phyloP scores from a whole-genome alignment of 2,113 vertebrate species.

The Hippopotamus amphibius region DNA sequence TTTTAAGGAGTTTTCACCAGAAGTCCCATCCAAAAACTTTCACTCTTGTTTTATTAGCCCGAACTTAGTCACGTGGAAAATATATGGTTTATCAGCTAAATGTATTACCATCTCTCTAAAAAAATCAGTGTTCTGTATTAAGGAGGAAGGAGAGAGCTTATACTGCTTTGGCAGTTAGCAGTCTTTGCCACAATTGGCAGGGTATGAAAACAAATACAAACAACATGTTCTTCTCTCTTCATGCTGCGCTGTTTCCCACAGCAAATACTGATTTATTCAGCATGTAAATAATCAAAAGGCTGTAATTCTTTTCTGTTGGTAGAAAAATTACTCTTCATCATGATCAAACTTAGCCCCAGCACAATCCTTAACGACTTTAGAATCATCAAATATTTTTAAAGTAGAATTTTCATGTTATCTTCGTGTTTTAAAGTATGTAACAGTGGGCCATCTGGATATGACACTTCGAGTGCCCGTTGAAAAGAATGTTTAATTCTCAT shows the following conservation, averaged over 20 bases:
- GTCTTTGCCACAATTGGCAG: not conserved
- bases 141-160: not conserved
- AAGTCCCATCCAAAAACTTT: not conserved
- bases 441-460: not conserved
- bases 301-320: not conserved
- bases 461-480: not conserved
- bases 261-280: not conserved
- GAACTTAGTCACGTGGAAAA: not conserved
- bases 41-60: not conserved
- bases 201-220: not conserved
- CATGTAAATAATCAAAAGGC: not conserved
- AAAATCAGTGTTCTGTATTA: not conserved
- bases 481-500: slow-evolving; percentile 2
- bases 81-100: not conserved
- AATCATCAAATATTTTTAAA: not conserved
- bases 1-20: not conserved
- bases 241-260: not conserved
- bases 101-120: not conserved
- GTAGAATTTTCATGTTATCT: not conserved
- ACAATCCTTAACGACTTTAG: not conserved
- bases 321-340: slow-evolving; percentile 4
- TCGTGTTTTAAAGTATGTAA: not conserved
- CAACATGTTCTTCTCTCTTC: not conserved
- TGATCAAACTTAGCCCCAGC: not conserved
- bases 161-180: not conserved